These are phyloP conservation scores for Drosophila formosana DNA, from an alignment of 2,888 invertebrate genomes.

Conservation along the genomic window DNA sequence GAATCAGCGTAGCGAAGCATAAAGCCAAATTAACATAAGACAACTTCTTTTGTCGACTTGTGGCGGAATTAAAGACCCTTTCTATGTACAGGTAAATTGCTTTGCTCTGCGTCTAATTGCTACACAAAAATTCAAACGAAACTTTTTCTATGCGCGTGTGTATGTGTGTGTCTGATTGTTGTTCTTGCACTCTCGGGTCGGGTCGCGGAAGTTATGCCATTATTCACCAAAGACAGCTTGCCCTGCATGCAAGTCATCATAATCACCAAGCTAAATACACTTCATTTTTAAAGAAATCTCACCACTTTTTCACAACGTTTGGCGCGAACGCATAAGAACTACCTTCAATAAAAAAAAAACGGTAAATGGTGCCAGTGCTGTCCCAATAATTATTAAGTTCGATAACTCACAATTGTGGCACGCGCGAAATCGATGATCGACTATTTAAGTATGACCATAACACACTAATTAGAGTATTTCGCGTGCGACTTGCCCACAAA, in stretches of 20 bases:
- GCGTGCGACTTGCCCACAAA: conserved; percentile 1
- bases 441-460: neutral
- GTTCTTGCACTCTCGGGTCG: conserved; percentile 18
- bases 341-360: neutral
- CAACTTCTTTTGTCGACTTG: conserved; percentile 73
- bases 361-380: neutral
- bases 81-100: conserved; percentile 65
- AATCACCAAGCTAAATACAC: neutral
- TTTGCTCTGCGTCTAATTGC: conserved; percentile 74
- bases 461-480: neutral
- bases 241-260: conserved; percentile 39
- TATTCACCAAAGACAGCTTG: conserved; percentile 32
- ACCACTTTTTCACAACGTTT: neutral
- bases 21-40: conserved; percentile 78
- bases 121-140: conserved; percentile 71
- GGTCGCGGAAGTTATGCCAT: conserved; percentile 44
- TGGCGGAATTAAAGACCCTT: conserved; percentile 79
- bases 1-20: conserved; percentile 80
- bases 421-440: neutral
- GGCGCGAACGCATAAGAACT: neutral
- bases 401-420: neutral
- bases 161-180: conserved; percentile 15
- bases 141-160: conserved; percentile 36
- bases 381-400: neutral
- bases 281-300: neutral